A percentile compares a stretch with the other conserved stretches of the same genome.
Evolutionary conservation across 2,888 invertebrate genomes (phyloP).

Genomic region (Spicauda simplicius): DNA sequence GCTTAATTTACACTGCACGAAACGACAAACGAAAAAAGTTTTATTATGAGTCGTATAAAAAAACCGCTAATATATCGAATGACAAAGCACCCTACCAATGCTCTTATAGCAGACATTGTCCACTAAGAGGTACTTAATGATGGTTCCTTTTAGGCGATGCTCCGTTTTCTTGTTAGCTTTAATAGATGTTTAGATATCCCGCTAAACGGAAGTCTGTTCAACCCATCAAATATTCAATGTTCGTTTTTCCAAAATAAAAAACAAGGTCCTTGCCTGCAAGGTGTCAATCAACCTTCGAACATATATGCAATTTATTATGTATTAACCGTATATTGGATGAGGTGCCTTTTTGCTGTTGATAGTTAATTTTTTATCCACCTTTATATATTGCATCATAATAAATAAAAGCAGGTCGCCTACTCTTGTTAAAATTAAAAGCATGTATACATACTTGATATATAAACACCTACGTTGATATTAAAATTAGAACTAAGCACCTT

Average conservation of each 20-base stretch:
- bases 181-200: slow-evolving; percentile 31
- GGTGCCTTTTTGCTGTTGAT: neutral
- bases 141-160: slow-evolving; percentile 27
- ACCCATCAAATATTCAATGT: slow-evolving; percentile 22
- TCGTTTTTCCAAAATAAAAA: slow-evolving; percentile 17
- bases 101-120: slow-evolving; percentile 30
- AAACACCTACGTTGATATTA: too few species aligned
- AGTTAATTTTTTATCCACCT: neutral
- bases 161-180: slow-evolving; percentile 32
- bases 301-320: slow-evolving; percentile 1
- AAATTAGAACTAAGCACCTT: too few species aligned
- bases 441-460: too few species aligned
- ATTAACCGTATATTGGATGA: slow-evolving; percentile 1
- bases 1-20: slow-evolving; percentile 41
- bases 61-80: slow-evolving; percentile 35
- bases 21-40: slow-evolving; percentile 31
- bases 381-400: neutral
- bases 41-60: slow-evolving; percentile 19
- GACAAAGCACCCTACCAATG: slow-evolving; percentile 37
- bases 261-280: slow-evolving; percentile 15
- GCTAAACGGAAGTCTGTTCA: slow-evolving; percentile 36
- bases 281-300: slow-evolving; percentile 16
- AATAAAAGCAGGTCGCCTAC: neutral
- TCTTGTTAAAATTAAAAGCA: too few species aligned
- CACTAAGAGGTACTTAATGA: slow-evolving; percentile 30